A percentile compares a stretch with the other conserved stretches of the same genome.
Evolutionary conservation across 2,113 vertebrate genomes (phyloP).

Genomic region (Orientallactaga bullata): DNA sequence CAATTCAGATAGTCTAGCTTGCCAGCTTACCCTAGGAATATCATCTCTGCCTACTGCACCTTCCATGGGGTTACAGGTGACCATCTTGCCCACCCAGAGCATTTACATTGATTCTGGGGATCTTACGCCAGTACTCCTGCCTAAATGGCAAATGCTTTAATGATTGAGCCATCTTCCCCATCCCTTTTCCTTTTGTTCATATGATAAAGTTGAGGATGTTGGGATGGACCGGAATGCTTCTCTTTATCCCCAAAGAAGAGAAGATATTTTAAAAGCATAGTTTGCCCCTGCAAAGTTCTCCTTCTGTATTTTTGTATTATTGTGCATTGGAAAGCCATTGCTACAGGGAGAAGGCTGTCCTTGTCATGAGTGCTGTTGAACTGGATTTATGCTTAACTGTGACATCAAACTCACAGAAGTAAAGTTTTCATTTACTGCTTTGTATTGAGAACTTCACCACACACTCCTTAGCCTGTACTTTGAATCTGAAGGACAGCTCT

Average conservation of each 20-base stretch:
- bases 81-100: no score
- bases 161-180: no score
- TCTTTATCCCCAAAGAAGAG: background rate
- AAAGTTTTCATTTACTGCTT: slow-evolving; percentile 23
- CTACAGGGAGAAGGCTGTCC: background rate
- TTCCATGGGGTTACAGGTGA: no score
- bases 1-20: no score
- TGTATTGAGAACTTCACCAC: background rate
- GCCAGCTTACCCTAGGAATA: no score
- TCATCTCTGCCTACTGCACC: no score
- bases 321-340: background rate
- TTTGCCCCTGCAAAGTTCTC: background rate
- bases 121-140: no score
- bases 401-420: slow-evolving; percentile 35
- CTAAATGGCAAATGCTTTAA: no score
- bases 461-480: background rate
- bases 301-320: background rate
- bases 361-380: slow-evolving; percentile 1
- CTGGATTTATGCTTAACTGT: slow-evolving; percentile 64
- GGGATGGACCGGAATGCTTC: background rate
- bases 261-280: background rate
- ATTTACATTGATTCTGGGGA: no score
- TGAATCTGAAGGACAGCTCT: background rate
- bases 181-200: background rate
- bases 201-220: background rate